These are phyloP conservation scores for Anguilla megastoma DNA, from an alignment of 2,797 vertebrate species.

Conservation along the genomic window DNA sequence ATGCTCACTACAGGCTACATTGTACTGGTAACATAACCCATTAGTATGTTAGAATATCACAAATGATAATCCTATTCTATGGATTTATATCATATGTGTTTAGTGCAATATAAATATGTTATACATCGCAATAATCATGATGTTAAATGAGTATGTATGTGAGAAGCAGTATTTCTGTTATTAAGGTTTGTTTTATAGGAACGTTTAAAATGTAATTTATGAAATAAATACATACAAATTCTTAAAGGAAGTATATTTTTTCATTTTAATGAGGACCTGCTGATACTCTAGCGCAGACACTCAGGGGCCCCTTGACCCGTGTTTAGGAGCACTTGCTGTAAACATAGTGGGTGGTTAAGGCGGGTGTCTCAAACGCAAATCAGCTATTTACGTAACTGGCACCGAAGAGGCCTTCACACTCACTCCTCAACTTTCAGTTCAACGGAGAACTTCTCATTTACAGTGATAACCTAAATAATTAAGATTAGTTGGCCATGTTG, in stretches of 20 bases:
- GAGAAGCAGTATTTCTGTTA: neutral
- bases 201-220: neutral
- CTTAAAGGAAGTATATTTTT: conserved; percentile 71
- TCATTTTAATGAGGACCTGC: neutral
- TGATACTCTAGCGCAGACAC: too few relatives aligned
- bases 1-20: neutral
- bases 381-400: conserved; percentile 89
- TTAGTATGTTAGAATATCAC: neutral
- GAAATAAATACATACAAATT: conserved; percentile 61
- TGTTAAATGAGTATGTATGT: neutral
- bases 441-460: neutral
- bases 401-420: conserved; percentile 80
- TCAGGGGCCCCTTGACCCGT: neutral
- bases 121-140: neutral
- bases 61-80: neutral
- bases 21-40: neutral
- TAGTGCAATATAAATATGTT: neutral
- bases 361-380: conserved; percentile 95
- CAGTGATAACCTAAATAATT: neutral
- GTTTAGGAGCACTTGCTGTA: conserved; percentile 45
- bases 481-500: too few relatives aligned
- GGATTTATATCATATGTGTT: neutral
- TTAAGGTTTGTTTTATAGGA: neutral
- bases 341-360: conserved; percentile 83
- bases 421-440: neutral